Evolutionary conservation across 1,140 invertebrate species (phyloP).

Genomic region (Leptinotarsa defecta): DNA sequence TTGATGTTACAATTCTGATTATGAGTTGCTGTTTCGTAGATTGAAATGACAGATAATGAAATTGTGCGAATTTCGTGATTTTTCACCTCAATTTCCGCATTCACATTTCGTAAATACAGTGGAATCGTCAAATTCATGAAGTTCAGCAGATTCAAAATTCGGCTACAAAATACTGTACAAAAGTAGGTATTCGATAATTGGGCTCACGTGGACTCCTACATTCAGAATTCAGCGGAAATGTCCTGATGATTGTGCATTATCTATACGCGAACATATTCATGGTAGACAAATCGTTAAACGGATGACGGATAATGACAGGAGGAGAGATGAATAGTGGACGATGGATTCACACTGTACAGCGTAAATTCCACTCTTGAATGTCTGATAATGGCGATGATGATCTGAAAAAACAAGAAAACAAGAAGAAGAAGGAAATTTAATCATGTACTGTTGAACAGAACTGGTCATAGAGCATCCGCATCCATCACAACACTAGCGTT

Average conservation of each 20-base stretch:
- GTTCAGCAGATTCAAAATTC: not conserved
- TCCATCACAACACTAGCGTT: no score
- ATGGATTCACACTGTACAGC: not conserved
- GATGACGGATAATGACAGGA: constrained; percentile 39
- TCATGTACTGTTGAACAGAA: no score
- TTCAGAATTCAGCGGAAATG: constrained; percentile 11
- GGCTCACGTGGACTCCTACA: not conserved
- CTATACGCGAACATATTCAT: constrained; percentile 33
- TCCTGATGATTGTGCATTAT: constrained; percentile 32
- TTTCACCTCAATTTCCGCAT: no score
- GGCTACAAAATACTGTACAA: not conserved
- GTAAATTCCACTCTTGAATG: no score
- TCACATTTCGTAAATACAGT: not conserved
- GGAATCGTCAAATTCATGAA: not conserved
- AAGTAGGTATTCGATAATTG: not conserved
- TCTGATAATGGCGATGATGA: no score
- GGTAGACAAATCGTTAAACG: constrained; percentile 42
- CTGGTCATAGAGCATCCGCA: no score
- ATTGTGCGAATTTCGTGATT: no score
- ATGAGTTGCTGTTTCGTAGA: no score
- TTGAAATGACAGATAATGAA: no score
- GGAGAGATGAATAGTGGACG: constrained; percentile 14
- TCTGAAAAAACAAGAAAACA: no score
- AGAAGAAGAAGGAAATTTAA: no score
- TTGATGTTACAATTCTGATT: no score